Percentiles rank a stretch among this genome's conserved stretches.
Evolutionary conservation across 2,888 invertebrate genomes (phyloP).

Genomic region (Drosophila heteroneura): DNA sequence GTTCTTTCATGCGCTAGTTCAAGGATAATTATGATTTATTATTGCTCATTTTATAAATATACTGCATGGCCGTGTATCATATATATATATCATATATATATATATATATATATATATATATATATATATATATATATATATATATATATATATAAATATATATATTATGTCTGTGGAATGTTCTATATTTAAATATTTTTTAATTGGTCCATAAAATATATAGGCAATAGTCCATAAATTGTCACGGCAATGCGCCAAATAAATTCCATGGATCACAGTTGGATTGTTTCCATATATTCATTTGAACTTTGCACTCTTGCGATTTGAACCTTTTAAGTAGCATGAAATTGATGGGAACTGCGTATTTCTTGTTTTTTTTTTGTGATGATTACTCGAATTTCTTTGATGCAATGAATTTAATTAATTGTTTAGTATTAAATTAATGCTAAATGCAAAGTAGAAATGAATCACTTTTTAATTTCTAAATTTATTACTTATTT

Average conservation of each 20-base stretch:
- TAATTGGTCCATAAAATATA: constrained; percentile 36
- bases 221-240: constrained; percentile 16
- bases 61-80: constrained; percentile 20
- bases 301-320: neutral
- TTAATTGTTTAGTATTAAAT: neutral
- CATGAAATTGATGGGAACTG: neutral
- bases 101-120: constrained; percentile 1
- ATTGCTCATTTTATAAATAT: constrained; percentile 18
- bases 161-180: constrained; percentile 41
- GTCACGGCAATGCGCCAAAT: constrained; percentile 16
- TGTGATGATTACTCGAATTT: neutral
- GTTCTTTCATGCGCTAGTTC: constrained; percentile 54
- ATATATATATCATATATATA: too few relatives aligned
- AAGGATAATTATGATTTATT: constrained; percentile 59
- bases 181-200: constrained; percentile 37
- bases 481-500: neutral
- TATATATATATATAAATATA: constrained; percentile 8
- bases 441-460: neutral
- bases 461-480: neutral
- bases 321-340: neutral
- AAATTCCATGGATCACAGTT: neutral
- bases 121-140: neutral
- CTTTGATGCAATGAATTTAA: neutral
- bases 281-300: neutral
- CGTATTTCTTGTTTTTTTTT: neutral